phyloP scores from a whole-genome alignment of 2,888 invertebrate genomes.

The Drosophila parthenogenetica region DNA sequence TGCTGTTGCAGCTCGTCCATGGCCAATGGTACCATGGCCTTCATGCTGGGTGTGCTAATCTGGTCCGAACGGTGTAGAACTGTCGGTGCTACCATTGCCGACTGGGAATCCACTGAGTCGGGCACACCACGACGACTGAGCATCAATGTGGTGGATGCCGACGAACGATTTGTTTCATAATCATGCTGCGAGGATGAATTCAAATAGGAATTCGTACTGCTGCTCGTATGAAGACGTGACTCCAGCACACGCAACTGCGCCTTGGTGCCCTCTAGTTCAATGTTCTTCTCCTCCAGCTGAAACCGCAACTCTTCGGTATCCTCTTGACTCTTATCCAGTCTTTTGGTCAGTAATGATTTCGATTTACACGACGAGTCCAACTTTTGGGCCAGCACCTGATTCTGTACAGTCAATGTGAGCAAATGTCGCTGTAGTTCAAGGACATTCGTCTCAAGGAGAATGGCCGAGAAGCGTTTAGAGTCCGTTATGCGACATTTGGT shows the following conservation, averaged over 20 bases:
- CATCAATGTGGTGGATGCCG: constrained; percentile 82
- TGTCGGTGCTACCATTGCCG: constrained; percentile 53
- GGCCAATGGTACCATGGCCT: constrained; percentile 87
- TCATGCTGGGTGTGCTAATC: constrained; percentile 87
- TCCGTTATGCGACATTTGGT: constrained; percentile 89
- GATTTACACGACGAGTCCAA: constrained; percentile 89
- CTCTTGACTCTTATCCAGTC: constrained; percentile 90
- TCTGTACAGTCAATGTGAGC: constrained; percentile 92
- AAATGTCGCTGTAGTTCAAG: constrained; percentile 93
- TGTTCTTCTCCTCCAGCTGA: constrained; percentile 92
- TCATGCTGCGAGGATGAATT: constrained; percentile 81
- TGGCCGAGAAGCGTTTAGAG: constrained; percentile 92
- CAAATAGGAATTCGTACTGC: constrained; percentile 85
- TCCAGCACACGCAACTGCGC: constrained; percentile 92
- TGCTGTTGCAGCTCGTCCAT: constrained; percentile 86
- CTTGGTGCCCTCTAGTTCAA: constrained; percentile 93
- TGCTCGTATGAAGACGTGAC: constrained; percentile 83
- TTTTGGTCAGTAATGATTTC: constrained; percentile 88
- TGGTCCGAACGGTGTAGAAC: constrained; percentile 77
- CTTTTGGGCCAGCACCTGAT: constrained; percentile 91
- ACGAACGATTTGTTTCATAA: constrained; percentile 83
- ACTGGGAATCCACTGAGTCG: constrained; percentile 64
- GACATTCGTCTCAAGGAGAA: constrained; percentile 92
- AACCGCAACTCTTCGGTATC: constrained; percentile 93
- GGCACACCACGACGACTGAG: constrained; percentile 79